Base-by-base conservation (phyloP, 1,140 invertebrate species). In the Stegodyphus dumicola region DNA sequence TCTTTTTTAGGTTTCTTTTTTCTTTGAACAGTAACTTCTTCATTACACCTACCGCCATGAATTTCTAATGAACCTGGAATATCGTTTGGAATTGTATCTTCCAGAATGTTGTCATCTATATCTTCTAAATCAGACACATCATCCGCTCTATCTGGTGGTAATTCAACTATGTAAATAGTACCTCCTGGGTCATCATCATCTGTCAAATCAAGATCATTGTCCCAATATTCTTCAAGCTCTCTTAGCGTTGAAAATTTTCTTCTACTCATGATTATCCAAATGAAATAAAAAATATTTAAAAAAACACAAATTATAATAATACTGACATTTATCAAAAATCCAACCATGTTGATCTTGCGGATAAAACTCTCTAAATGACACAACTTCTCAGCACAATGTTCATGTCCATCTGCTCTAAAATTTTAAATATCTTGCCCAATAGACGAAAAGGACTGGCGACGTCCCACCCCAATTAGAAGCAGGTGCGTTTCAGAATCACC, bases 301-400 rank as follows among this genome's bases (percentile, higher is more conserved):
- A 56, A 56, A 56, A 56, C 54, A 56, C 54, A 56, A 56, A 56
- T 56, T 56, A 56, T 56, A 56, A 56, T 56, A 56, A 56, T 56
- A 56, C 54, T 56, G 54, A 56, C 54, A 56, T 56, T 56, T 56
- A 56, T 56, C 13, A 56, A 74, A 74, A 74, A 74, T 74, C 71
- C 71, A 54, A 74, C 71, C 51, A 74, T 74, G 71, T 74, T 74
- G 71, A 74, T 74, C 71, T 74, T 74, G 71, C 52, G 71, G 71
- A 74, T 74, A 74, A 74, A 74, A 74, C 71, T 74, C 71, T 74
- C 71, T 74, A 74, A 74, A 74, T 74, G 71, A 74, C 71, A 74
- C 71, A 74, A 74, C 71, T 74, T 74, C 71, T 74, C 71, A 74
- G 71, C 71, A 74, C 71, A 74, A 74, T 74, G 71, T 54, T 74